Base-by-base conservation (phyloP, 2,888 invertebrate genomes). In the Ormyrus labotus region DNA sequence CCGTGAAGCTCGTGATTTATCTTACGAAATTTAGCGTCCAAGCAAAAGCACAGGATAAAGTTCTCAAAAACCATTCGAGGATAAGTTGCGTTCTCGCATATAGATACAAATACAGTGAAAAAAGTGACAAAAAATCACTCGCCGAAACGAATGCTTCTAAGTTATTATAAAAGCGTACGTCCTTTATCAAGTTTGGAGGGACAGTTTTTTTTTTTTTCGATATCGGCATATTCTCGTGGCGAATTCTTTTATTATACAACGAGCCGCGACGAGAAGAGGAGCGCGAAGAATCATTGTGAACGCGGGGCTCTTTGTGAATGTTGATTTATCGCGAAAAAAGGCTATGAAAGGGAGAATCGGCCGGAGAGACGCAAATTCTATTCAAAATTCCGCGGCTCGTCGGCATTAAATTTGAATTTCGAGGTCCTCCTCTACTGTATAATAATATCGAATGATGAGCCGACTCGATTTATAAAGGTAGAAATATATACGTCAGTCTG, bases 401-500 rank as follows among this genome's bases (percentile, higher is more conserved):
- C 57, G n/a, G 67, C 67, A 48, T 67, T 67, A 58, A 75, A 67
- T 67, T 75, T 75, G 67, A 75, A 75, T 67, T 75, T 67, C 45
- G 60, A 67, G 51, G 67, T 75, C 51, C n/a, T 13, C n/a, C 6
- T 9, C 10, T 48, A 51, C 55, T 60, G 65, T 61, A 69, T 53
- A 53, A 72, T 73, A 51, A 64, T 64, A 64, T 64, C 48, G 73
- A 63, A 13, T n/a, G 48, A 19, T 19, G 2, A 19, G 19, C 19
- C 19, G 19, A 19, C 19, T 2, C 19, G 19, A 19, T 19, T 2
- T 19, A 19, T 19, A 19, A 19, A 19, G 19, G 19, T 19, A 19
- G 19, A 19, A 19, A 19, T 19, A 19, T 19, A 19, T 34, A 34
- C 34, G 3, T 34, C 34, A 4, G 34, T 34, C 34, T 34, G 34